phyloP scores from a whole-genome alignment of 2,888 invertebrate species.

The Cerceris rybyensis region DNA sequence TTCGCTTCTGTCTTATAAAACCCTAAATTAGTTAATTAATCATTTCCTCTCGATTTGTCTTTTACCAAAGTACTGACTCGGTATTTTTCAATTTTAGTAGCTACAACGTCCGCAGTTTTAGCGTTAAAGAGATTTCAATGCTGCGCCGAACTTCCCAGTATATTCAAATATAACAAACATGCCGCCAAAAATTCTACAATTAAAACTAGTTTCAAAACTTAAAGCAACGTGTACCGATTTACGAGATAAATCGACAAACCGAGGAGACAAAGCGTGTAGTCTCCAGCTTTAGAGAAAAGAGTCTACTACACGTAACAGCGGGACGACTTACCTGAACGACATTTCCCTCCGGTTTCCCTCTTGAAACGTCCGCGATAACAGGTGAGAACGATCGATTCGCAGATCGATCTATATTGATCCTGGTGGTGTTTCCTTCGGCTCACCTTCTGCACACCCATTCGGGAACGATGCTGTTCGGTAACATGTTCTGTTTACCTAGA shows the following conservation, averaged over 20 bases:
- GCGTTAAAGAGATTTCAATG: not conserved
- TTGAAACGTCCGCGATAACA: slow-evolving; percentile 10
- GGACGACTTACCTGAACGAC: slow-evolving; percentile 40
- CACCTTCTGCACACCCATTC: slow-evolving; percentile 4
- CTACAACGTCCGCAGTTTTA: not conserved
- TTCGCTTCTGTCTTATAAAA: too few species aligned
- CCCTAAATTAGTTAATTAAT: too few species aligned
- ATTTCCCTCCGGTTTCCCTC: slow-evolving; percentile 12
- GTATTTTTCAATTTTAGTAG: not conserved
- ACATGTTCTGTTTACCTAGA: slow-evolving; percentile 51
- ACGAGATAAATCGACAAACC: too few species aligned
- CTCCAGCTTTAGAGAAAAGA: too few species aligned
- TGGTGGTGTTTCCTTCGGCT: slow-evolving; percentile 1
- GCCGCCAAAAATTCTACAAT: too few species aligned
- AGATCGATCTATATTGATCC: slow-evolving; percentile 11
- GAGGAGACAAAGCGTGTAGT: too few species aligned
- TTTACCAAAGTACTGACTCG: not conserved
- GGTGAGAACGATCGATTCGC: slow-evolving; percentile 19
- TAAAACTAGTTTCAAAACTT: too few species aligned
- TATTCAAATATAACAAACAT: too few species aligned
- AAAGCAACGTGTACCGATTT: too few species aligned
- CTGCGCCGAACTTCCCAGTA: not conserved
- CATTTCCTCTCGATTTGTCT: not conserved
- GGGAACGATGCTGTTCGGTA: slow-evolving; percentile 5
- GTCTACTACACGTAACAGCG: too few species aligned